These are phyloP conservation scores for human DNA, from an alignment of 2,113 vertebrate genomes.

Conservation along the genomic window DNA sequence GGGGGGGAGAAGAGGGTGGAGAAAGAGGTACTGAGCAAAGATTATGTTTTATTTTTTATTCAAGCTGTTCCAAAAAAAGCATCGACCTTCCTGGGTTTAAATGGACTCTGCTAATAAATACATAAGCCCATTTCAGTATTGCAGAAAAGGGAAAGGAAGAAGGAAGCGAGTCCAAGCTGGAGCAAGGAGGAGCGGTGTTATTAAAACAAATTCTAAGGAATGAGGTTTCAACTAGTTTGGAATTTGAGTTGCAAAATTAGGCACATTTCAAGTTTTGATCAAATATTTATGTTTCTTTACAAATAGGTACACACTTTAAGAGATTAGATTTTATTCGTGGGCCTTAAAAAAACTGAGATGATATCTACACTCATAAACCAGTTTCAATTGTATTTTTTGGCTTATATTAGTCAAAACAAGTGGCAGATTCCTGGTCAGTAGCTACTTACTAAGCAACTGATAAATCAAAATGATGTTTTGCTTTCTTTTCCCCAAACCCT, in stretches of 20 bases:
- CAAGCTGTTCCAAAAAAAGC: background rate
- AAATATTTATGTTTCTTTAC: constrained; percentile 12
- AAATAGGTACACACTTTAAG: constrained; percentile 45
- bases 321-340: constrained; percentile 63
- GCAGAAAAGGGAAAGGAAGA: background rate
- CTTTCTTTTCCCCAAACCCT: constrained; percentile 46
- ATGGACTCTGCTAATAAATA: background rate
- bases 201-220: background rate
- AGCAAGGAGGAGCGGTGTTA: background rate
- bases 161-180: background rate
- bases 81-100: background rate
- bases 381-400: constrained; percentile 43
- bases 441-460: constrained; percentile 45
- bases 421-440: constrained; percentile 18
- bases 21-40: background rate
- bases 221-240: background rate
- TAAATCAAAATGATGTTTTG: constrained; percentile 45
- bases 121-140: background rate
- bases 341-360: constrained; percentile 57
- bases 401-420: constrained; percentile 54
- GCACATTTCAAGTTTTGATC: constrained; percentile 29
- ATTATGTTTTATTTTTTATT: constrained; percentile 21
- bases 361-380: constrained; percentile 57
- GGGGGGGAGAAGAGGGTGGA: background rate
- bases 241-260: background rate